Evolutionary conservation across 2,888 invertebrate species (phyloP).

Genomic region (Nephrotoma appendiculata): DNA sequence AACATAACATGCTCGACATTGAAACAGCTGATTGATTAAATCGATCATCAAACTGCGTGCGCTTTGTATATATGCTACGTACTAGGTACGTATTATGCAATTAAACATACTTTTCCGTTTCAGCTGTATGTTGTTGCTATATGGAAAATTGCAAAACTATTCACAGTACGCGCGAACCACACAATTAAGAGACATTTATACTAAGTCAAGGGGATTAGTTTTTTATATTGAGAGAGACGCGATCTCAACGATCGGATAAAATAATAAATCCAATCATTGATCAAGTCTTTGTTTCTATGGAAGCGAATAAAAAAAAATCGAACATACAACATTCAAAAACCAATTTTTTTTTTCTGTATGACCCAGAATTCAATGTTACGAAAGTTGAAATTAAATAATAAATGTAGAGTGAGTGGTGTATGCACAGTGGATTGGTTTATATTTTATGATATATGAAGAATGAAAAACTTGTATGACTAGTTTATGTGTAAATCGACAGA

Average conservation of each 20-base stretch:
- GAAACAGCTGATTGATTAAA: background rate
- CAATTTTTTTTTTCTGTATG: background rate
- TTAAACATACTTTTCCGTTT: background rate
- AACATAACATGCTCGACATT: background rate
- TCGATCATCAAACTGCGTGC: background rate
- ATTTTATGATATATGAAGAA: background rate
- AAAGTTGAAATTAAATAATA: conserved; percentile 1
- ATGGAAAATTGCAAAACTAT: background rate
- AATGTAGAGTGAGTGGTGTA: background rate
- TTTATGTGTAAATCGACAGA: background rate
- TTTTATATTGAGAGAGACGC: background rate
- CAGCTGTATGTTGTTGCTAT: background rate
- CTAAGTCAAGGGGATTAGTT: background rate
- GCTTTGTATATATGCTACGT: background rate
- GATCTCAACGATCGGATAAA: background rate
- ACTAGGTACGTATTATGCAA: background rate
- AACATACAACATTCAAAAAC: background rate
- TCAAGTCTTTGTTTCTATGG: background rate
- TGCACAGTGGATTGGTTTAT: background rate
- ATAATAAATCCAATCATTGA: background rate
- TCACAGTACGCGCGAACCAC: background rate
- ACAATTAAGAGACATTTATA: background rate
- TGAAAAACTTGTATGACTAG: background rate
- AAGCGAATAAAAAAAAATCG: background rate
- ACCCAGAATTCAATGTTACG: conserved; percentile 4